phyloP scores from a whole-genome alignment of 2,797 vertebrate genomes.

The Syngnathus acus region DNA sequence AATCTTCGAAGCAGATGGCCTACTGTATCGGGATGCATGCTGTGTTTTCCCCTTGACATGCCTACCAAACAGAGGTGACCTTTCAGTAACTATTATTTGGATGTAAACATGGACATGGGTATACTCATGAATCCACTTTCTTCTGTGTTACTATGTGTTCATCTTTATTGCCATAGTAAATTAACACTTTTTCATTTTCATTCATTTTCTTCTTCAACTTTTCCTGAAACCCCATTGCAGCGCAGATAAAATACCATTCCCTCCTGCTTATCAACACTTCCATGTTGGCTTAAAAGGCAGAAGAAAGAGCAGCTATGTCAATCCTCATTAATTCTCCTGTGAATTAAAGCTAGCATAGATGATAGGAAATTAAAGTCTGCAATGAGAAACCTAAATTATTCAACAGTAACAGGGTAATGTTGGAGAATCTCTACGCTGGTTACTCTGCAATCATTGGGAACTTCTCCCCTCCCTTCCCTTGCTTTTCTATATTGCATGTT shows the following conservation, averaged over 20 bases:
- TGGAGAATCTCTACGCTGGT: constrained; percentile 56
- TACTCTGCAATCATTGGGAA: constrained; percentile 27
- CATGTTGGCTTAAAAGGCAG: constrained; percentile 58
- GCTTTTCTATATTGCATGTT: neutral
- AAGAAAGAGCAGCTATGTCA: constrained; percentile 61
- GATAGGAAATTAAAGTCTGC: constrained; percentile 69
- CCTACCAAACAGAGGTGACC: constrained; percentile 47
- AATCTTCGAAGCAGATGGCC: constrained; percentile 61
- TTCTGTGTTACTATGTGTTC: constrained; percentile 7
- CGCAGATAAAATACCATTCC: constrained; percentile 31
- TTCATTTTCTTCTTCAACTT: constrained; percentile 24
- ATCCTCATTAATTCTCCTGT: constrained; percentile 64
- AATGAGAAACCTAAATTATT: constrained; percentile 68
- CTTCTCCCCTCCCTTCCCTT: constrained; percentile 1
- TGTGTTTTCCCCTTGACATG: constrained; percentile 49
- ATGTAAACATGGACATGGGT: constrained; percentile 8
- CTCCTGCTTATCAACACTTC: constrained; percentile 54
- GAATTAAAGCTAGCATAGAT: constrained; percentile 63
- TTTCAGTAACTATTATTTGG: constrained; percentile 41
- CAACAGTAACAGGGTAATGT: constrained; percentile 69
- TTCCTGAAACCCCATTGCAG: constrained; percentile 34
- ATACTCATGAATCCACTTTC: neutral
- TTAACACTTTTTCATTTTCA: constrained; percentile 26
- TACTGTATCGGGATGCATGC: constrained; percentile 29
- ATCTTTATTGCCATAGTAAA: constrained; percentile 28